A percentile compares a stretch with the other conserved stretches of the same genome.
phyloP scores from a whole-genome alignment of 2,888 invertebrate species.

The Nomada goodeniana region DNA sequence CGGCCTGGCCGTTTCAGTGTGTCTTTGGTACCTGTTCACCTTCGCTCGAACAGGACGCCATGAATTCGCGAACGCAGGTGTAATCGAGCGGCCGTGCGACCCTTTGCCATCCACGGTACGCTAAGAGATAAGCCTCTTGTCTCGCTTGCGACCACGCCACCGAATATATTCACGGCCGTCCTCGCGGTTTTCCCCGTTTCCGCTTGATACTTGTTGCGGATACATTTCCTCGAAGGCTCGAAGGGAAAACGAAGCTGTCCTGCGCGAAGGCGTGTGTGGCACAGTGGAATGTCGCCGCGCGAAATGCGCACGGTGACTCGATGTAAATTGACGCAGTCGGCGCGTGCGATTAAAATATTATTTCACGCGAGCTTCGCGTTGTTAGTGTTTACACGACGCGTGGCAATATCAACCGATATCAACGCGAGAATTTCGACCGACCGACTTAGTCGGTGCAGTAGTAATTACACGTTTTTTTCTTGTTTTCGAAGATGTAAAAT shows the following conservation, averaged over 20 bases:
- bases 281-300: background rate
- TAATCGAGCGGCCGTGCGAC: conserved; percentile 31
- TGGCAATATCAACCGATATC: too few species aligned
- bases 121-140: conserved; percentile 1
- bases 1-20: conserved; percentile 29
- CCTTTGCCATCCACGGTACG: background rate
- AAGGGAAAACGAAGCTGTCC: background rate
- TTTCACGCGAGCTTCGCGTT: too few species aligned
- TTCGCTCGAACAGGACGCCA: conserved; percentile 55
- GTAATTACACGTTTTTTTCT: too few species aligned
- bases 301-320: too few species aligned
- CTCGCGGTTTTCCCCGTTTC: background rate
- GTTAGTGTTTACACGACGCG: too few species aligned
- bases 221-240: background rate
- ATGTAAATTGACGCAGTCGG: too few species aligned
- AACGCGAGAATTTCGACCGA: too few species aligned
- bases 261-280: background rate
- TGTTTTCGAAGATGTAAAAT: too few species aligned
- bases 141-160: background rate
- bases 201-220: background rate
- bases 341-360: too few species aligned
- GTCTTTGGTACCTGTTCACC: conserved; percentile 58
- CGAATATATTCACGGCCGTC: background rate
- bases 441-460: too few species aligned
- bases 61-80: conserved; percentile 58